Conservation (phyloP, 2,113 vertebrate species). For the Noturus placidus region DNA sequence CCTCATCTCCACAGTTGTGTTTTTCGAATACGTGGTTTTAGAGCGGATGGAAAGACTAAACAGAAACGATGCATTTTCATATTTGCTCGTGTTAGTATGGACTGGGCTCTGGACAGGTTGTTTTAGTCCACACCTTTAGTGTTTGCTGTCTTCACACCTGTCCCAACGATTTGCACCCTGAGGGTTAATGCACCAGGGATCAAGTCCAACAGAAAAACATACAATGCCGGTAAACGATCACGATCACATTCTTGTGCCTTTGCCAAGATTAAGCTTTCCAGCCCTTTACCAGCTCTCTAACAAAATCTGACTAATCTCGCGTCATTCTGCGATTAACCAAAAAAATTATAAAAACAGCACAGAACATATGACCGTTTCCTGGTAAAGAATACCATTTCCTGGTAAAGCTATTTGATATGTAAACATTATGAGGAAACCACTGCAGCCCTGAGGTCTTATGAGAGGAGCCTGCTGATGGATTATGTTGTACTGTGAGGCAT, state of each 20-base stretch:
- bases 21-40: background rate
- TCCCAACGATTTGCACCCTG: background rate
- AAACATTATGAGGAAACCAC: background rate
- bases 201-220: background rate
- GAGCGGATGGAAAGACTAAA: background rate
- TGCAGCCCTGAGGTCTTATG: background rate
- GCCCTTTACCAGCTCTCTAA: background rate
- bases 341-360: background rate
- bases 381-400: background rate
- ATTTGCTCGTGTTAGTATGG: background rate
- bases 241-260: background rate
- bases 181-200: background rate
- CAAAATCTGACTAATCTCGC: background rate
- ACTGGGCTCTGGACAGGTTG: background rate
- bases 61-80: background rate
- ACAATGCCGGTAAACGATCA: background rate
- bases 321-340: background rate
- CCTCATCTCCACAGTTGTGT: background rate
- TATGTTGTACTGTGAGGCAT: background rate
- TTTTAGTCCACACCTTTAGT: background rate
- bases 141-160: background rate
- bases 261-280: background rate
- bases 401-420: background rate
- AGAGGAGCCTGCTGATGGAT: background rate
- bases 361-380: background rate